Conservation (phyloP, 2,888 invertebrate genomes). For the Stegophylla sp. region DNA sequence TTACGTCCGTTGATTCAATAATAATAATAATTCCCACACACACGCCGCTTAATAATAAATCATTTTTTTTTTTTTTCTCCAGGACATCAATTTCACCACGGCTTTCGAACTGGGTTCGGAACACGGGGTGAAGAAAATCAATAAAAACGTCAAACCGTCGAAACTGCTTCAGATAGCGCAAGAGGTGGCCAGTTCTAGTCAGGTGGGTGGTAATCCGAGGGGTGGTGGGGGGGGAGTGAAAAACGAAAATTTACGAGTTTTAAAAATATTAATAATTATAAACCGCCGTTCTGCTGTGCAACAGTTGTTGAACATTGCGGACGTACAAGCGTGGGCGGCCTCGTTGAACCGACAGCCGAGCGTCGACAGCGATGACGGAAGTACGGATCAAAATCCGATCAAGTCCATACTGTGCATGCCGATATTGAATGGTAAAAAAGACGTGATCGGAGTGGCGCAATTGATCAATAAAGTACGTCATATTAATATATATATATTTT, state of each 20-base stretch:
- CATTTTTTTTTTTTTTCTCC: conserved; percentile 15
- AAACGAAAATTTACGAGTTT: too few species aligned
- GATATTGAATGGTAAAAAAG: conserved; percentile 86
- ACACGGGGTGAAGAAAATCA: conserved; percentile 73
- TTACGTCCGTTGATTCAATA: not conserved
- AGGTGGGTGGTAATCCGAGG: conserved; percentile 63
- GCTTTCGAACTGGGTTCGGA: conserved; percentile 83
- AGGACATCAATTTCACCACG: conserved; percentile 75
- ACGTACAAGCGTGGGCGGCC: conserved; percentile 80
- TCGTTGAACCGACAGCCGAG: conserved; percentile 67
- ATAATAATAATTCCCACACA: too few species aligned
- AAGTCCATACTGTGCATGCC: conserved; percentile 90
- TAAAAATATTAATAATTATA: too few species aligned
- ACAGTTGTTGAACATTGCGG: conserved; percentile 86
- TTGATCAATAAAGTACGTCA: conserved; percentile 81
- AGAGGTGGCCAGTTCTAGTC: conserved; percentile 85
- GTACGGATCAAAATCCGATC: conserved; percentile 70
- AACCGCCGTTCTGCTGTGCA: not conserved
- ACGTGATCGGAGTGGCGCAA: conserved; percentile 89
- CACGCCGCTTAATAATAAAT: not conserved
- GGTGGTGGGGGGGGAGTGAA: too few species aligned
- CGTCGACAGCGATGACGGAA: conserved; percentile 66
- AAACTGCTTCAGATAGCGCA: conserved; percentile 84
- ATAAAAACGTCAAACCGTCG: conserved; percentile 66
- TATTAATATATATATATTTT: too few species aligned